Conservation (phyloP, 2,888 invertebrate species). For the Melitaea athalia region DNA sequence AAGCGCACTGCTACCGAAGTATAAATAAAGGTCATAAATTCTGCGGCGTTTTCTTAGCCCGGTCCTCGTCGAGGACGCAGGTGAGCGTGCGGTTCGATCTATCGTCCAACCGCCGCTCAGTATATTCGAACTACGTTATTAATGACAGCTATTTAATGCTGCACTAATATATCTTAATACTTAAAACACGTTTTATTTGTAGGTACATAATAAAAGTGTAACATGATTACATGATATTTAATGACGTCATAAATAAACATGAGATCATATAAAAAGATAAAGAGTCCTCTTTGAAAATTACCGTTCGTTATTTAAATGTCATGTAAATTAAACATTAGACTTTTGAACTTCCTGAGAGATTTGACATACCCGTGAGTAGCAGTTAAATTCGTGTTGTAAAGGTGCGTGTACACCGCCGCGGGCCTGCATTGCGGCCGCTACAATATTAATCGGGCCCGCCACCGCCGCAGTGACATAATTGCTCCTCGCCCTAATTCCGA, state of each 20-base stretch:
- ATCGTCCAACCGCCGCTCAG: neutral
- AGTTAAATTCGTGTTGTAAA: conserved; percentile 10
- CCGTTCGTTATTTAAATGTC: neutral
- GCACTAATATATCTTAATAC: neutral
- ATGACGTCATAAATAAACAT: conserved; percentile 1
- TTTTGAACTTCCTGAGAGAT: neutral
- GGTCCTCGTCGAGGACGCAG: conserved; percentile 21
- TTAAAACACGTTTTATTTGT: neutral
- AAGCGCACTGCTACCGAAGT: conserved; percentile 41
- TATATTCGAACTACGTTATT: neutral
- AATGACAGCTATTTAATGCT: neutral
- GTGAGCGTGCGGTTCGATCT: conserved; percentile 18
- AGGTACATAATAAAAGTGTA: neutral
- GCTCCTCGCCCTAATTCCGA: conserved; percentile 43
- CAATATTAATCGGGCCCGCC: conserved; percentile 42
- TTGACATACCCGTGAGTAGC: neutral
- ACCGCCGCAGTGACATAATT: conserved; percentile 43
- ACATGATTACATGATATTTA: neutral
- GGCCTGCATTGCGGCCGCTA: conserved; percentile 42
- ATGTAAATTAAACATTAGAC: neutral
- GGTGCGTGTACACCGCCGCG: conserved; percentile 26
- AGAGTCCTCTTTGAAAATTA: neutral
- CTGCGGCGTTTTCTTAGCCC: conserved; percentile 19
- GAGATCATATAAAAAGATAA: neutral
- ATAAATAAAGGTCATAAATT: conserved; percentile 57